phyloP scores from a whole-genome alignment of 2,888 invertebrate genomes.

The Homarus gammarus region DNA sequence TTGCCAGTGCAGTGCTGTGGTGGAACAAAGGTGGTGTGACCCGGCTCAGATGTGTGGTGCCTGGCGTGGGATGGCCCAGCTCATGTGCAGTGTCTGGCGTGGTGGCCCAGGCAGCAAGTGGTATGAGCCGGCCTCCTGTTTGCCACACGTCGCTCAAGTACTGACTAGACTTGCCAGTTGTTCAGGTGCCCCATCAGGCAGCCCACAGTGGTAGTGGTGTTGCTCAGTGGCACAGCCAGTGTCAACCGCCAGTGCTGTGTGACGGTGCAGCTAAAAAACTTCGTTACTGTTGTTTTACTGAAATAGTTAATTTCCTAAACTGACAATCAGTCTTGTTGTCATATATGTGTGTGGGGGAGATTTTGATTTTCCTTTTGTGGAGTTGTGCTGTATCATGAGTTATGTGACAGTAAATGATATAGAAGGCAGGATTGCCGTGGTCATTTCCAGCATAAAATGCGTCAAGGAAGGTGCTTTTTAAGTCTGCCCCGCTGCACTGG shows the following conservation, averaged over 20 bases:
- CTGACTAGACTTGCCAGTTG: constrained; percentile 25
- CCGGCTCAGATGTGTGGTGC: constrained; percentile 20
- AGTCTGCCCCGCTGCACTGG: constrained; percentile 58
- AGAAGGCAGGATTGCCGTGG: constrained; percentile 10
- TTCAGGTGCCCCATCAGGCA: constrained; percentile 31
- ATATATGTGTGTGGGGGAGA: constrained; percentile 17
- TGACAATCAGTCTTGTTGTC: constrained; percentile 65
- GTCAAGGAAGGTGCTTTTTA: constrained; percentile 46
- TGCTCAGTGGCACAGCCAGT: constrained; percentile 31
- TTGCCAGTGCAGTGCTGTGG: constrained; percentile 66
- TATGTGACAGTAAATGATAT: constrained; percentile 11
- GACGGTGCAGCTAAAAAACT: constrained; percentile 57
- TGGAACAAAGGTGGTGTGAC: constrained; percentile 29
- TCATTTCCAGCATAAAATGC: constrained; percentile 40
- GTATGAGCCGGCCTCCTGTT: constrained; percentile 38
- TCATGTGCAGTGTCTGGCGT: constrained; percentile 15
- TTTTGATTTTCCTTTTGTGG: constrained; percentile 32
- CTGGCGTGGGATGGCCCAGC: constrained; percentile 18
- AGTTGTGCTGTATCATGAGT: constrained; percentile 21
- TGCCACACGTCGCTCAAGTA: constrained; percentile 29
- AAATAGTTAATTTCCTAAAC: constrained; percentile 55
- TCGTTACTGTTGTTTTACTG: constrained; percentile 43
- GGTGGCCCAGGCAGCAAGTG: constrained; percentile 40
- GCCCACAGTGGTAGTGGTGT: constrained; percentile 21
- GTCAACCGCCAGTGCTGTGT: constrained; percentile 41